Conservation (phyloP, 2,797 vertebrate species). For the Hydrocynus forskahlii region DNA sequence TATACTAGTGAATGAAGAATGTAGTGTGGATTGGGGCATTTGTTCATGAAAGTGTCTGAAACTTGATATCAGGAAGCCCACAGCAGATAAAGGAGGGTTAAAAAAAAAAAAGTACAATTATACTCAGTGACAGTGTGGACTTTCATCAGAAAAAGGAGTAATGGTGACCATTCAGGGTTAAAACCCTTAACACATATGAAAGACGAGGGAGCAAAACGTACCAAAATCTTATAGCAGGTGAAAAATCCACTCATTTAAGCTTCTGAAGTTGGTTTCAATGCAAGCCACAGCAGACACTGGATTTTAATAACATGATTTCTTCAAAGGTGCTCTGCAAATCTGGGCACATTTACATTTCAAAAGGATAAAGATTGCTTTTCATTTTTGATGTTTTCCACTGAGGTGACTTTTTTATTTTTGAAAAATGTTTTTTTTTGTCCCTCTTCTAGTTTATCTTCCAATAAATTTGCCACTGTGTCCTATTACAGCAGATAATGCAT, state of each 20-base stretch:
- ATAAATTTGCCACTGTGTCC: slow-evolving; percentile 67
- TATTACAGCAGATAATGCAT: slow-evolving; percentile 67
- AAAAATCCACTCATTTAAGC: slow-evolving; percentile 81
- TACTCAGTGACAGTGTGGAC: not conserved
- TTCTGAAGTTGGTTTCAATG: slow-evolving; percentile 77
- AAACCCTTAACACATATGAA: slow-evolving; percentile 57
- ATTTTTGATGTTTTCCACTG: slow-evolving; percentile 71
- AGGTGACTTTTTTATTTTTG: slow-evolving; percentile 70
- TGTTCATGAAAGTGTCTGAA: not conserved
- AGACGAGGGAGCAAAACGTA: slow-evolving; percentile 12
- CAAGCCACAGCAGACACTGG: slow-evolving; percentile 76
- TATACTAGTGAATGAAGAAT: slow-evolving; percentile 1
- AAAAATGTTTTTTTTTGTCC: slow-evolving; percentile 52
- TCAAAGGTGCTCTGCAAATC: slow-evolving; percentile 90
- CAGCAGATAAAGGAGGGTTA: not conserved
- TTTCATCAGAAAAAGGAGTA: slow-evolving; percentile 24
- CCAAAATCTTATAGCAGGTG: slow-evolving; percentile 56
- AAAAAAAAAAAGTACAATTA: slow-evolving; percentile 1
- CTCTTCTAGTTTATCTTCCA: slow-evolving; percentile 71
- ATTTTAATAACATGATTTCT: slow-evolving; percentile 90
- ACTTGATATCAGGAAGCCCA: not conserved
- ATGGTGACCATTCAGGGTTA: slow-evolving; percentile 39
- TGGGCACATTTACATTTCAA: slow-evolving; percentile 88
- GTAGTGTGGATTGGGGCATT: not conserved
- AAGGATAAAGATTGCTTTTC: slow-evolving; percentile 86